Conservation (phyloP, 2,113 vertebrate genomes). For the Puntigrus tetrazona region DNA sequence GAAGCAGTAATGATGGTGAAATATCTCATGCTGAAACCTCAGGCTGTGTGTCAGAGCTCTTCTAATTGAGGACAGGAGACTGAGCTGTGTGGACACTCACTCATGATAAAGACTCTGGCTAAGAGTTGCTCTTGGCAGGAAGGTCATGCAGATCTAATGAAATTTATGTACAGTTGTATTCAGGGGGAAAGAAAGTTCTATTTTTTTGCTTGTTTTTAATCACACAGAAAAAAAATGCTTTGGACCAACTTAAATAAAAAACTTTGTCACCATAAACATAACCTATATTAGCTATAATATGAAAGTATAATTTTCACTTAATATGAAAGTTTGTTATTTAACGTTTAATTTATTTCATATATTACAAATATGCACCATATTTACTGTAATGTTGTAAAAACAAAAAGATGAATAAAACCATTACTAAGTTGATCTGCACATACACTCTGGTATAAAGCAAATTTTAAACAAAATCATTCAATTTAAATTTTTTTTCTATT, state of each 20-base stretch:
- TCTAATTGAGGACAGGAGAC: not conserved
- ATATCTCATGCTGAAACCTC: not conserved
- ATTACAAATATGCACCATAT: too few relatives aligned
- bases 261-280: not conserved
- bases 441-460: not conserved
- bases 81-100: not conserved
- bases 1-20: constrained; percentile 7
- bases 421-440: not conserved
- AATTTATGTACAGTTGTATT: not conserved
- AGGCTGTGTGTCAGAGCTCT: not conserved
- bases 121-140: not conserved
- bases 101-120: constrained; percentile 10
- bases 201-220: not conserved
- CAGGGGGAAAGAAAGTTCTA: not conserved
- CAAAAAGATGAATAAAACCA: too few relatives aligned
- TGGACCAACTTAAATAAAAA: not conserved
- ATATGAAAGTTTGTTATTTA: too few relatives aligned
- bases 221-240: not conserved
- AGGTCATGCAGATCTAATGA: not conserved
- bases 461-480: too few relatives aligned
- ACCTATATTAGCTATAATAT: not conserved
- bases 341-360: too few relatives aligned
- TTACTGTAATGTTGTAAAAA: too few relatives aligned
- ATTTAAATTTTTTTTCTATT: too few relatives aligned
- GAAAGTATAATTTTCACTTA: too few relatives aligned